These are phyloP conservation scores for Orius insidiosus DNA, from an alignment of 1,140 invertebrate genomes.

Conservation along the genomic window DNA sequence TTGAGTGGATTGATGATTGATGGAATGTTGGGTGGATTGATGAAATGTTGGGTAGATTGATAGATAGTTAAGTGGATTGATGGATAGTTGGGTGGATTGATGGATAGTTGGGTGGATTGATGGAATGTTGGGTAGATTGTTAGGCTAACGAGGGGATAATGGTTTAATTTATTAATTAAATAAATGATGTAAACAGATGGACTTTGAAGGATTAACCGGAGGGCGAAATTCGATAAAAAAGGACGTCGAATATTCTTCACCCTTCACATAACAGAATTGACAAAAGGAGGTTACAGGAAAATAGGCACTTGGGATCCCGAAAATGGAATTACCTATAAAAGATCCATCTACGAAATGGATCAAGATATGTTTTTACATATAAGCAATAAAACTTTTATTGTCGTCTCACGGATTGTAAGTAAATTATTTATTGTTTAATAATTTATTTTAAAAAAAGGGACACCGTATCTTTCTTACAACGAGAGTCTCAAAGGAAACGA, in stretches of 20 bases:
- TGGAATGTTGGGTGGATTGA: too few species aligned
- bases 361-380: slow-evolving; percentile 29
- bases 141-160: too few species aligned
- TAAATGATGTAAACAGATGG: slow-evolving; percentile 27
- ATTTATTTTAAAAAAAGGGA: background rate
- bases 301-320: slow-evolving; percentile 43
- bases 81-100: too few species aligned
- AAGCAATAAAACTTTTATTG: slow-evolving; percentile 29
- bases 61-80: too few species aligned
- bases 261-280: slow-evolving; percentile 59
- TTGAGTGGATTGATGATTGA: too few species aligned
- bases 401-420: slow-evolving; percentile 28
- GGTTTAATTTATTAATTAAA: too few species aligned
- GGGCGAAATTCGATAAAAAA: slow-evolving; percentile 48
- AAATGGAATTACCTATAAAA: slow-evolving; percentile 29
- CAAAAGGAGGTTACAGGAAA: slow-evolving; percentile 31
- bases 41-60: too few species aligned
- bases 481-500: slow-evolving; percentile 7
- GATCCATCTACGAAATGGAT: slow-evolving; percentile 26
- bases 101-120: too few species aligned
- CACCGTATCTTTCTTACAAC: too few species aligned
- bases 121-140: too few species aligned
- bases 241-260: slow-evolving; percentile 54
- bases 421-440: background rate
- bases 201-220: slow-evolving; percentile 53